Evolutionary conservation across 2,888 invertebrate genomes (phyloP).

Genomic region (Chironomus riparius): DNA sequence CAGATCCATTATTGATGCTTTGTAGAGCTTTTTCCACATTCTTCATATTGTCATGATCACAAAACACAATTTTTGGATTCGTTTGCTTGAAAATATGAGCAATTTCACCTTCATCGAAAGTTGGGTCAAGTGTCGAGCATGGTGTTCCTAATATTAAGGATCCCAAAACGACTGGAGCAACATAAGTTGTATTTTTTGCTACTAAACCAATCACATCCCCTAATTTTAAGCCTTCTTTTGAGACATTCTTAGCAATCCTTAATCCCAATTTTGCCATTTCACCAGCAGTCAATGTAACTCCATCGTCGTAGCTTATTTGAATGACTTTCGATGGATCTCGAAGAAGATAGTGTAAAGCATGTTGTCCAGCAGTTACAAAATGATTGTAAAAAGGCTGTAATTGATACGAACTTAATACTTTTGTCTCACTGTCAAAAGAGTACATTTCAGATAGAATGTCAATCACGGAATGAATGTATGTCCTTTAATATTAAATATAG

Average conservation of each 20-base stretch:
- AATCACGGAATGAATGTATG: too few relatives aligned
- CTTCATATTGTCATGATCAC: conserved; percentile 14
- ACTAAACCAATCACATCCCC: conserved; percentile 16
- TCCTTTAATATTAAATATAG: too few relatives aligned
- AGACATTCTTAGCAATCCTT: neutral
- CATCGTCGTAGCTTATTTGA: neutral
- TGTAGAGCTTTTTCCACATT: neutral
- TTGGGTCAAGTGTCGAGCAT: conserved; percentile 14
- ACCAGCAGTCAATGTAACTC: neutral
- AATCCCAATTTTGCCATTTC: conserved; percentile 6
- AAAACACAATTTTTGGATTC: conserved; percentile 25
- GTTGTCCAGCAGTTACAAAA: neutral
- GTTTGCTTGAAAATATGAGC: conserved; percentile 17
- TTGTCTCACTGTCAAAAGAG: neutral
- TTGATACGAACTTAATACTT: neutral
- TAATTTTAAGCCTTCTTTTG: neutral
- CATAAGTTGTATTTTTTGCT: conserved; percentile 9
- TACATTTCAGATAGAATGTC: neutral
- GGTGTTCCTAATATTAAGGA: neutral
- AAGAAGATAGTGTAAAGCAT: neutral
- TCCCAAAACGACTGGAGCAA: conserved; percentile 6
- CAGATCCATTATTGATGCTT: neutral
- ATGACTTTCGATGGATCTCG: neutral
- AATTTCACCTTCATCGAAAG: conserved; percentile 30
- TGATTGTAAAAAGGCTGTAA: neutral